Conservation (phyloP, 2,888 invertebrate species). For the Metallyticus violacea region DNA sequence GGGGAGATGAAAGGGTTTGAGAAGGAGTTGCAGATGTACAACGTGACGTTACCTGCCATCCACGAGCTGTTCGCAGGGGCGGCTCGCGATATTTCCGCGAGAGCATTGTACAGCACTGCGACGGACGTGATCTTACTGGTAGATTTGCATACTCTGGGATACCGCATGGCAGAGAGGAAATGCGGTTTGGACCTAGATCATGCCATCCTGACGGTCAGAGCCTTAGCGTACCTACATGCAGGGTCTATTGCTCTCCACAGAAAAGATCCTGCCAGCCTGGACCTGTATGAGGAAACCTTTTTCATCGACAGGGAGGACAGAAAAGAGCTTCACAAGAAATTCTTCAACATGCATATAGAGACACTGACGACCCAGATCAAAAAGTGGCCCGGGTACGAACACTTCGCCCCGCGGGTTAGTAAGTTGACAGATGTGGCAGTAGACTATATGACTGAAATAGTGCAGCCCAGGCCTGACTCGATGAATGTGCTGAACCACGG, state of each 20-base stretch:
- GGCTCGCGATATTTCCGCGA: not conserved
- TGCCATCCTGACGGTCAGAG: conserved; percentile 6
- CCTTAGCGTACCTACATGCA: conserved; percentile 29
- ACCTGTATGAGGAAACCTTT: conserved; percentile 7
- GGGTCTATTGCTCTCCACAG: conserved; percentile 22
- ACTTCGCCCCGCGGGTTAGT: not conserved
- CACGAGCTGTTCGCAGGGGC: not conserved
- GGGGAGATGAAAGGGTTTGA: conserved; percentile 2
- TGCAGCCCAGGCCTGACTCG: not conserved
- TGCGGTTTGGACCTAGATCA: conserved; percentile 25
- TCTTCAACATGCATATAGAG: not conserved
- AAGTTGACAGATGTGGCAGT: not conserved
- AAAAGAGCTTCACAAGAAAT: not conserved
- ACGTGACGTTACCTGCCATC: not conserved
- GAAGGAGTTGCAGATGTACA: conserved; percentile 4
- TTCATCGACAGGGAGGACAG: not conserved
- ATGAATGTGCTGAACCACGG: conserved; percentile 29
- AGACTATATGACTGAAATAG: not conserved
- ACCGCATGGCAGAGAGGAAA: conserved; percentile 17
- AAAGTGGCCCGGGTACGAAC: conserved; percentile 12
- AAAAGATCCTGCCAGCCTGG: conserved; percentile 9
- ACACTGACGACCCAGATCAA: not conserved
- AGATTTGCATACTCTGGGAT: conserved; percentile 23
- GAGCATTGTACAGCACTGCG: not conserved
- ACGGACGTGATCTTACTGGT: conserved; percentile 20